A percentile compares a stretch with the other conserved stretches of the same genome.
Conservation (phyloP, 1,140 invertebrate genomes). For the Drosophila cardini region DNA sequence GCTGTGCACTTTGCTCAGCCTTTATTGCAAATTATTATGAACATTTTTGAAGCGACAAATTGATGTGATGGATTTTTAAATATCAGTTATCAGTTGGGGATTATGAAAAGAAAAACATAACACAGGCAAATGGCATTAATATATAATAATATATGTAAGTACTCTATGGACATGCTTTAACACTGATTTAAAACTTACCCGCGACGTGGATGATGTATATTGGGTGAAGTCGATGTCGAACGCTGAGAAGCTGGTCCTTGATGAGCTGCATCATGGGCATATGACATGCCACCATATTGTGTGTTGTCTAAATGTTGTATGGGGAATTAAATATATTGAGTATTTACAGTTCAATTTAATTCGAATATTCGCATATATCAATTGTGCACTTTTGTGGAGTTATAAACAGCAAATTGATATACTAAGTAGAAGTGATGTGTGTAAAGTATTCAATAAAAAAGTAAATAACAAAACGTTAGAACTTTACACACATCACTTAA, state of each 20-base stretch:
- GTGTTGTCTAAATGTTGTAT: constrained; percentile 58
- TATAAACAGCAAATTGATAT: constrained; percentile 28
- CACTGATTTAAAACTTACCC: constrained; percentile 64
- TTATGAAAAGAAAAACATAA: constrained; percentile 51
- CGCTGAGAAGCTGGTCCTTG: constrained; percentile 69
- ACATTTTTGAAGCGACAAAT: constrained; percentile 15
- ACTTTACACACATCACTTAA: constrained; percentile 30
- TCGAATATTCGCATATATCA: not conserved
- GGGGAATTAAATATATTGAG: constrained; percentile 1
- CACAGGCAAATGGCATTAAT: constrained; percentile 42
- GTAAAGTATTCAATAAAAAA: constrained; percentile 26
- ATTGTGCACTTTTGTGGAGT: constrained; percentile 34
- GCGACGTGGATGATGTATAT: constrained; percentile 74
- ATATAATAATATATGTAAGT: constrained; percentile 33
- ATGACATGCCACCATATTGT: constrained; percentile 70
- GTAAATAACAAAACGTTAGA: constrained; percentile 11
- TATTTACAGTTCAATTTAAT: not conserved
- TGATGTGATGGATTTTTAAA: constrained; percentile 31
- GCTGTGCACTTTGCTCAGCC: constrained; percentile 73
- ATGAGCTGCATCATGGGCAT: constrained; percentile 59
- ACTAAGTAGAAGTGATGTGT: constrained; percentile 28
- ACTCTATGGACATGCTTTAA: not conserved
- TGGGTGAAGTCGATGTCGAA: constrained; percentile 76
- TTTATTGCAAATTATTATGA: constrained; percentile 23
- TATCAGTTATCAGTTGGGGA: constrained; percentile 16